A percentile compares a stretch with the other conserved stretches of the same genome.
phyloP scores from a whole-genome alignment of 1,140 invertebrate species.

The Drosophila micromelanica region DNA sequence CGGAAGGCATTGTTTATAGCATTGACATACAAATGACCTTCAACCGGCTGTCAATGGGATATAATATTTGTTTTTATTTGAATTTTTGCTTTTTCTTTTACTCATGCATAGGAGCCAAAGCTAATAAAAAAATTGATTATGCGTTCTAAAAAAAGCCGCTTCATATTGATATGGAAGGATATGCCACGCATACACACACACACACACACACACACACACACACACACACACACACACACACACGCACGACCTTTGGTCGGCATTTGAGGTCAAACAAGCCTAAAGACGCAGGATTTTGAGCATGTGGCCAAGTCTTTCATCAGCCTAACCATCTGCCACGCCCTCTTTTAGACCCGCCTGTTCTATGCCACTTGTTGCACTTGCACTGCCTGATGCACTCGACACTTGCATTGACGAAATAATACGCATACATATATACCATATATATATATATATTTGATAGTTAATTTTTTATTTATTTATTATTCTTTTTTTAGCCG shows the following conservation, averaged over 20 bases:
- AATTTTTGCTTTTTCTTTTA: neutral
- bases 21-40: conserved; percentile 74
- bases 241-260: conserved; percentile 65
- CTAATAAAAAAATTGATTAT: neutral
- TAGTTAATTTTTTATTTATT: neutral
- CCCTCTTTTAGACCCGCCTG: no score
- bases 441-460: neutral
- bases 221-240: conserved; percentile 22
- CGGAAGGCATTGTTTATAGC: conserved; percentile 60
- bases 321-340: conserved; percentile 3
- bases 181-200: conserved; percentile 26
- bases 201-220: conserved; percentile 3
- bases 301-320: conserved; percentile 25
- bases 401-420: conserved; percentile 57
- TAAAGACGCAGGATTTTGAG: conserved; percentile 16
- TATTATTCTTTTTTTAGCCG: neutral
- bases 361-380: conserved; percentile 69
- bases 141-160: conserved; percentile 58
- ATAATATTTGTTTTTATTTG: conserved; percentile 7
- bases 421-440: neutral
- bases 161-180: conserved; percentile 59
- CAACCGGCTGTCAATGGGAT: conserved; percentile 25
- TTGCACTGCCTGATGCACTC: conserved; percentile 54
- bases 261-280: conserved; percentile 66
- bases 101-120: conserved; percentile 1